Base-by-base conservation (phyloP, 2,888 invertebrate genomes). In the Xestia sexstrigata region DNA sequence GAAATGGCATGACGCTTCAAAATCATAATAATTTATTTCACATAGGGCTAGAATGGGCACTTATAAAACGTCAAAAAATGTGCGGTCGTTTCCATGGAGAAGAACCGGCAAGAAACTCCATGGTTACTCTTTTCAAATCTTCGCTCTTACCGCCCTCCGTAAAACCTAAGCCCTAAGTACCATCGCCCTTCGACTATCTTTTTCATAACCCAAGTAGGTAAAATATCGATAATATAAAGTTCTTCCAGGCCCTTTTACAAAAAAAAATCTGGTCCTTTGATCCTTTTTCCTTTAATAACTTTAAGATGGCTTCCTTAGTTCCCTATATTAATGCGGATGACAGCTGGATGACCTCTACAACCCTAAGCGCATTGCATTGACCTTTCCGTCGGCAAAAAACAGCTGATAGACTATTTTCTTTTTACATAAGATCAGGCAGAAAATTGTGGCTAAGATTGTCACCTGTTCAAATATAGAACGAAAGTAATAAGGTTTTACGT, bases 291-390 rank as follows among this genome's bases (percentile, higher is more conserved):
- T 42, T 20, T 47, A n/a, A n/a, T 39, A 68, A 42, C 13, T 63
- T n/a, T 2, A 81, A 65, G 1, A 75, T 30, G 58, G 13, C 20
- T 35, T 69, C 65, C 17, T 42, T 17, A 62, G 4, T 20, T 62
- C 30, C 49, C 15, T 52, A 35, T n/a, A 39, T 17, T 55, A 26
- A 30, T 68, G 35, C 52, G 63, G 23, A 67, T 66, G 42, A 26
- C 77, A 70, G 66, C 71, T 72, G 42, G 45, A 45, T 82, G 85
- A 85, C 74, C 78, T 85, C 78, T 73, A 47, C 70, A 70, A 73
- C 63, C 63, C 23, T 26, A 30, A 42, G 9, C 67, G 52, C 55
- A 70, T 72, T 26, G 47, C 55, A 66, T n/a, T 82, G 72, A 84
- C 82, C 78, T 78, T 70, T 52, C 63, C 70, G 82, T 52, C 74